Evolutionary conservation across 2,888 invertebrate species (phyloP).

Genomic region (Cerastoderma edule): DNA sequence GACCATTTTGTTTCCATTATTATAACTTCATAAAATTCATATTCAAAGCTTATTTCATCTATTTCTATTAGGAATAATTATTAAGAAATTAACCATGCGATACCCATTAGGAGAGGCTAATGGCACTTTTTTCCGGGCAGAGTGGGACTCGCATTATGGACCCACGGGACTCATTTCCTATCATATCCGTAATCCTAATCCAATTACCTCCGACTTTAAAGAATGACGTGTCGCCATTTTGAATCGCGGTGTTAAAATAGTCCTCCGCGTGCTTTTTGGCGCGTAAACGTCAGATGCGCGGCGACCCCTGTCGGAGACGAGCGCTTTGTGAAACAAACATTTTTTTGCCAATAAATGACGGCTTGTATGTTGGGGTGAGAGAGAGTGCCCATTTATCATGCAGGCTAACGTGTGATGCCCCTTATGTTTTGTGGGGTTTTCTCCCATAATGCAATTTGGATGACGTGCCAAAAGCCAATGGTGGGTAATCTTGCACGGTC

Average conservation of each 20-base stretch:
- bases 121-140: constrained; percentile 27
- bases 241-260: constrained; percentile 41
- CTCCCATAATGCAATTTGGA: constrained; percentile 41
- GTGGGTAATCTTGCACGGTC: constrained; percentile 45
- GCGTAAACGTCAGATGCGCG: constrained; percentile 43
- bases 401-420: constrained; percentile 45
- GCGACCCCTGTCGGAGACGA: constrained; percentile 44
- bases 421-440: constrained; percentile 51
- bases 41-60: constrained; percentile 52
- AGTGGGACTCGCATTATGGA: background rate
- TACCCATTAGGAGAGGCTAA: constrained; percentile 54
- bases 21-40: constrained; percentile 36
- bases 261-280: constrained; percentile 46
- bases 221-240: constrained; percentile 50
- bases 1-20: constrained; percentile 18
- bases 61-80: constrained; percentile 53
- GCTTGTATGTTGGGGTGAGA: constrained; percentile 28
- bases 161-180: constrained; percentile 38
- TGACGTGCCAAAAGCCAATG: constrained; percentile 57
- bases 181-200: constrained; percentile 42
- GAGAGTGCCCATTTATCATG: constrained; percentile 49
- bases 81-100: constrained; percentile 59
- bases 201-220: constrained; percentile 47
- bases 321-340: constrained; percentile 40
- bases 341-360: constrained; percentile 29